These are phyloP conservation scores for Hyperoodon ampullatus DNA, from an alignment of 2,113 vertebrate genomes.

Conservation along the genomic window DNA sequence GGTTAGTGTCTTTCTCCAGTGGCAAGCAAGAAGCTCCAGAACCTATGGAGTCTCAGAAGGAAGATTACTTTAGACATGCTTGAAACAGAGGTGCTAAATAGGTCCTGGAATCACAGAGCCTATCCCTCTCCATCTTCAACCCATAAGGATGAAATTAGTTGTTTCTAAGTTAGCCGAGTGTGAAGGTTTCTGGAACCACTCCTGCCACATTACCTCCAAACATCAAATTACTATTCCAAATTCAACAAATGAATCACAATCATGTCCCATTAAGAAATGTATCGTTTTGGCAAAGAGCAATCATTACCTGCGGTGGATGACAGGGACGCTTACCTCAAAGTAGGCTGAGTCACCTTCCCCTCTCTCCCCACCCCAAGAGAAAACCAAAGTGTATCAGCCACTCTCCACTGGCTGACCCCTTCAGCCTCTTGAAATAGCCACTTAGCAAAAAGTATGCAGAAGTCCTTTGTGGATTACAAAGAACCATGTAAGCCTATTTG, in stretches of 20 bases:
- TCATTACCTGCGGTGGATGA: neutral
- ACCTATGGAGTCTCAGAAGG: neutral
- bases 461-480: conserved; percentile 62
- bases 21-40: neutral
- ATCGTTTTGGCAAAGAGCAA: neutral
- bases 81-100: neutral
- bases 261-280: neutral
- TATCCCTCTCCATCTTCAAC: neutral
- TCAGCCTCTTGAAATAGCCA: conserved; percentile 71
- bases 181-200: conserved; percentile 36
- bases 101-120: neutral
- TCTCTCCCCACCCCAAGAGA: neutral
- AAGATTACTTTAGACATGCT: neutral
- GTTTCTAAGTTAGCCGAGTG: conserved; percentile 7
- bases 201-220: neutral
- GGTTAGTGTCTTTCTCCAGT: neutral
- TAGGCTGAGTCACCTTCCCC: neutral
- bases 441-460: conserved; percentile 66
- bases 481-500: conserved; percentile 69
- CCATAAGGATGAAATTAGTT: conserved; percentile 2
- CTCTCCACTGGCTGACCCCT: conserved; percentile 26
- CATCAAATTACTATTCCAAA: neutral
- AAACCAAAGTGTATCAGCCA: conserved; percentile 5
- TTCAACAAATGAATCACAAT: neutral
- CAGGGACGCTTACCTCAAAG: neutral